Conservation (phyloP, 2,113 vertebrate species). For the Antigone vipio region DNA sequence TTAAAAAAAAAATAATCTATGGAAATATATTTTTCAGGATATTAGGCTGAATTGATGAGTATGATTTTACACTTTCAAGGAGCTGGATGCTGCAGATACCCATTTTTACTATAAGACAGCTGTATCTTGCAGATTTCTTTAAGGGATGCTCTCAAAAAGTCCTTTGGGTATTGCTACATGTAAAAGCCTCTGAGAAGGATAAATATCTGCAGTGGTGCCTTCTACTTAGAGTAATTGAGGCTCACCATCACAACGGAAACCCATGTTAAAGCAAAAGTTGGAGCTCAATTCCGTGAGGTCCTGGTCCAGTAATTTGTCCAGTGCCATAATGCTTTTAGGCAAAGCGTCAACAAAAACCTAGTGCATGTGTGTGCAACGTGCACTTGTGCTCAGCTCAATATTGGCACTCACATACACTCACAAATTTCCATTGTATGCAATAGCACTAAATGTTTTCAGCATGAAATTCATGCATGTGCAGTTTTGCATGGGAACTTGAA, state of each 20-base stretch:
- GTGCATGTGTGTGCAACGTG: rapidly evolving
- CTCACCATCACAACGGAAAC: neutral
- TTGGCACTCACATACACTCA: neutral
- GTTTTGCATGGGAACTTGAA: neutral
- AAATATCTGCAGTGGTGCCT: neutral
- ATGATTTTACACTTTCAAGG: neutral
- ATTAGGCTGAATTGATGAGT: neutral
- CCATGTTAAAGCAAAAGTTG: neutral
- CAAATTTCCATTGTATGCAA: constrained; percentile 1
- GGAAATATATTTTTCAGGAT: neutral
- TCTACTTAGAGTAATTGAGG: neutral
- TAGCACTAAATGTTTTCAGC: neutral
- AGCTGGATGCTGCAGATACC: rapidly evolving
- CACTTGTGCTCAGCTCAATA: neutral
- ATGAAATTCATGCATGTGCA: neutral
- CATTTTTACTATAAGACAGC: neutral
- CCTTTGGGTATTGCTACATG: neutral
- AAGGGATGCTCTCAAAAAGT: neutral
- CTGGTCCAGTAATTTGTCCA: neutral
- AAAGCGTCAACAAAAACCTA: neutral
- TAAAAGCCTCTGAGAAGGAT: neutral
- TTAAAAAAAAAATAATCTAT: neutral
- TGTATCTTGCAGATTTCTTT: neutral
- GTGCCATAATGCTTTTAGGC: neutral
- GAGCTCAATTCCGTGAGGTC: neutral